These are phyloP conservation scores for Petrolisthes manimaculis DNA, from an alignment of 2,888 invertebrate genomes.

Conservation along the genomic window DNA sequence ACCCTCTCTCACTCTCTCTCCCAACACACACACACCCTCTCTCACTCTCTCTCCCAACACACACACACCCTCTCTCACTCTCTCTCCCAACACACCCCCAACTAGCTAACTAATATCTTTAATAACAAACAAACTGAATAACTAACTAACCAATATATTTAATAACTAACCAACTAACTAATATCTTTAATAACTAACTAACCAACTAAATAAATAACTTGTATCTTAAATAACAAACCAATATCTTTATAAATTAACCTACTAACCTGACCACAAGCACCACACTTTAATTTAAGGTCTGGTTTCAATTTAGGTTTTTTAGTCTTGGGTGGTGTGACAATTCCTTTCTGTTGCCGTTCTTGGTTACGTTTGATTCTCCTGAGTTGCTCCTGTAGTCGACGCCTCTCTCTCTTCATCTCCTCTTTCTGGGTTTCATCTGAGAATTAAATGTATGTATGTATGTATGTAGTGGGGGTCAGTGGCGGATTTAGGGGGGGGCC, in stretches of 20 bases:
- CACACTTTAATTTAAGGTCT: slow-evolving; percentile 92
- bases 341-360: slow-evolving; percentile 72
- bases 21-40: too few species aligned
- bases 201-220: background rate
- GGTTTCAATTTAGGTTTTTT: slow-evolving; percentile 83
- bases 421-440: slow-evolving; percentile 82
- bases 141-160: too few species aligned
- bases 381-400: slow-evolving; percentile 95
- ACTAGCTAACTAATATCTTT: too few species aligned
- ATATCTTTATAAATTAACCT: background rate
- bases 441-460: background rate
- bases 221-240: too few species aligned
- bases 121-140: too few species aligned
- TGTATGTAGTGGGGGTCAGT: too few species aligned
- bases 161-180: too few species aligned
- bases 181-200: background rate
- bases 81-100: too few species aligned
- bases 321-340: slow-evolving; percentile 67
- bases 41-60: too few species aligned
- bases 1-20: too few species aligned
- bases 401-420: slow-evolving; percentile 97
- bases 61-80: too few species aligned
- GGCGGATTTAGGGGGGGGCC: too few species aligned
- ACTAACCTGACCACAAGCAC: slow-evolving; percentile 92
- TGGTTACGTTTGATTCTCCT: slow-evolving; percentile 94